Percentiles rank a stretch among this genome's conserved stretches.
These are phyloP conservation scores for Nemopilema nomurai DNA, from an alignment of 30 jellyfish, hydroid and myxozoan species.

Conservation along the genomic window DNA sequence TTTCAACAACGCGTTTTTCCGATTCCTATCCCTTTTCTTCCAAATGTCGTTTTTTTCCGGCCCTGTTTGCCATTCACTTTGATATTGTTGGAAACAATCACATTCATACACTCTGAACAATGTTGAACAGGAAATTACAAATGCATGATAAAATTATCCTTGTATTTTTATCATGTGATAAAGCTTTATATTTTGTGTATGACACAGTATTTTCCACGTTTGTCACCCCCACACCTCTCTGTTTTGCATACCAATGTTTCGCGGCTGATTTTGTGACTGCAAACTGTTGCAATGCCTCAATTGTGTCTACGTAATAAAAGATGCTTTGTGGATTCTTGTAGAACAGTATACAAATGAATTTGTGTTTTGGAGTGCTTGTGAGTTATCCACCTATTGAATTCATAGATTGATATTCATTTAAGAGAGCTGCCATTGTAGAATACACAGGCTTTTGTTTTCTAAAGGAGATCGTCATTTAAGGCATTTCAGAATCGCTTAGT, in stretches of 20 bases:
- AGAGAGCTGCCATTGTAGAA: background rate
- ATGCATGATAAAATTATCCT: background rate
- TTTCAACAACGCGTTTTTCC: background rate
- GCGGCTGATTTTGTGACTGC: background rate
- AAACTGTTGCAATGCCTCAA: background rate
- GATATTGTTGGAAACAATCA: background rate
- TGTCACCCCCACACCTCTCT: background rate
- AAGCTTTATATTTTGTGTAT: background rate
- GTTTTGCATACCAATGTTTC: background rate
- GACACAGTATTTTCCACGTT: background rate
- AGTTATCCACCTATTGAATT: background rate
- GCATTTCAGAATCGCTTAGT: background rate
- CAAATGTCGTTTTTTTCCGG: background rate
- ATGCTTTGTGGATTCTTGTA: background rate
- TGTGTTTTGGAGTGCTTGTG: background rate
- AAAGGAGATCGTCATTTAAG: background rate
- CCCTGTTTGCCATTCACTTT: background rate
- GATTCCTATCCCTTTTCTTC: background rate
- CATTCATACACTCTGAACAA: background rate
- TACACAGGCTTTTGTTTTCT: background rate
- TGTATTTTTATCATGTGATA: background rate
- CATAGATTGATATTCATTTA: background rate
- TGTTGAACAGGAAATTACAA: background rate
- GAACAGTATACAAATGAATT: background rate
- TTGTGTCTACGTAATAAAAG: background rate